Evolutionary conservation across 2,113 vertebrate genomes (phyloP).

Genomic region (Tachuris rubrigastra): DNA sequence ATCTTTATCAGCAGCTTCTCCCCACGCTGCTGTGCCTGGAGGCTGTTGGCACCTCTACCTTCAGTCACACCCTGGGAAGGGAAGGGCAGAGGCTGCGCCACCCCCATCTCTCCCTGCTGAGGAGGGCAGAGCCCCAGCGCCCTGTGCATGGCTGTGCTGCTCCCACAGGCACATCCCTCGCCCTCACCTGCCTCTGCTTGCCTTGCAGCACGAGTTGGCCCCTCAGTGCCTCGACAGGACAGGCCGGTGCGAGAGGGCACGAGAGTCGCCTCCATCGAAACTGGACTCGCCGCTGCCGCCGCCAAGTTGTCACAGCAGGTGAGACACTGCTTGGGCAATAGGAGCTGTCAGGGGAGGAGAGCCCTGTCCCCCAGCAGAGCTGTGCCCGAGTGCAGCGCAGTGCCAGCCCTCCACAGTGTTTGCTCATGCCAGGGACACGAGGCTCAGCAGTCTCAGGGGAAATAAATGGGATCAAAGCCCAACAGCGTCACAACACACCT

Average conservation of each 20-base stretch:
- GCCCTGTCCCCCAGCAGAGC: not conserved
- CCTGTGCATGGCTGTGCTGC: not conserved
- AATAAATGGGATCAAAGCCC: not conserved
- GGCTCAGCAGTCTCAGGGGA: not conserved
- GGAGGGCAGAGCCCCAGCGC: not conserved
- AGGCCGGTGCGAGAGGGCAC: conserved; percentile 95
- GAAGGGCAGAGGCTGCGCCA: not conserved
- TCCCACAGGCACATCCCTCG: accelerated
- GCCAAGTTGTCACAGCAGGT: conserved; percentile 98
- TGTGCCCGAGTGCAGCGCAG: not conserved
- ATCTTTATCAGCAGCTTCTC: not conserved
- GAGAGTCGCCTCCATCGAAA: conserved; percentile 96
- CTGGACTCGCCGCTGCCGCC: conserved; percentile 90
- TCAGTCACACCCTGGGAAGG: accelerated
- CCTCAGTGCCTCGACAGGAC: conserved; percentile 93
- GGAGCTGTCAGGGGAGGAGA: not conserved
- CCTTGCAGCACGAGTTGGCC: conserved; percentile 89
- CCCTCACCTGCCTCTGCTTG: conserved; percentile 28
- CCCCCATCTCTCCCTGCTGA: not conserved
- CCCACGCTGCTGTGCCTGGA: accelerated
- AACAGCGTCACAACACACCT: accelerated
- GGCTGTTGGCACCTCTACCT: not conserved
- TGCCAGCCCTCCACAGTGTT: not conserved
- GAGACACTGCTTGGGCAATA: not conserved
- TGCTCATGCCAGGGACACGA: not conserved